phyloP scores from a whole-genome alignment of 2,797 vertebrate genomes.

The Rhinatrema bivittatum region DNA sequence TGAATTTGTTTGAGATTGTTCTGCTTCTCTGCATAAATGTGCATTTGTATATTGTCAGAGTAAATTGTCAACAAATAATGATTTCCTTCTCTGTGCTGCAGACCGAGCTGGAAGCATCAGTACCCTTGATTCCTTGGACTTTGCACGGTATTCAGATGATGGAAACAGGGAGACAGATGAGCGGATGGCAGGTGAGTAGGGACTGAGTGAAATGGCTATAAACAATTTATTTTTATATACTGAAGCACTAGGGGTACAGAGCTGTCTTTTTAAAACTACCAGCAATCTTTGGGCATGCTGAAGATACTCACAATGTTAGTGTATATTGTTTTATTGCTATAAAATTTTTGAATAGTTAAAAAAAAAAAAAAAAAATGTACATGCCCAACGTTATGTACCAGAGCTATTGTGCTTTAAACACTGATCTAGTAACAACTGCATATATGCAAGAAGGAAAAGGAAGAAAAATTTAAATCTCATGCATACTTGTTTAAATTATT shows the following conservation, averaged over 20 bases:
- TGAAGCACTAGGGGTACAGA: neutral
- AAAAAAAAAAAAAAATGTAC: too few relatives aligned
- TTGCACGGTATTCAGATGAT: slow-evolving; percentile 97
- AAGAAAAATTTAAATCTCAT: neutral
- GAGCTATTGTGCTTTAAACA: too few relatives aligned
- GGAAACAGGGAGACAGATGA: slow-evolving; percentile 95
- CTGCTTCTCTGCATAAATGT: too few relatives aligned
- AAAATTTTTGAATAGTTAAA: too few relatives aligned
- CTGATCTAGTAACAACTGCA: neutral
- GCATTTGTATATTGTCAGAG: too few relatives aligned
- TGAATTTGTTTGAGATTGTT: too few relatives aligned
- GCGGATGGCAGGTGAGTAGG: slow-evolving; percentile 81
- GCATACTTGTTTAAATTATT: neutral
- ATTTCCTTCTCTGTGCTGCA: slow-evolving; percentile 40
- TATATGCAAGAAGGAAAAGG: neutral
- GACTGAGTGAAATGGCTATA: neutral
- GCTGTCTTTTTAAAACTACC: slow-evolving; percentile 1
- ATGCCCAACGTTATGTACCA: too few relatives aligned
- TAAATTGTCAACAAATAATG: too few relatives aligned
- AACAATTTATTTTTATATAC: neutral
- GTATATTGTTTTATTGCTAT: neutral
- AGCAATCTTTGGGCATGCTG: neutral
- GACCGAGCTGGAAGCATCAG: slow-evolving; percentile 96
- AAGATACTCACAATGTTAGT: neutral
- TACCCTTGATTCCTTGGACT: slow-evolving; percentile 96